These are phyloP conservation scores for Thomomys bottae DNA, from an alignment of 2,113 vertebrate genomes.

Conservation along the genomic window DNA sequence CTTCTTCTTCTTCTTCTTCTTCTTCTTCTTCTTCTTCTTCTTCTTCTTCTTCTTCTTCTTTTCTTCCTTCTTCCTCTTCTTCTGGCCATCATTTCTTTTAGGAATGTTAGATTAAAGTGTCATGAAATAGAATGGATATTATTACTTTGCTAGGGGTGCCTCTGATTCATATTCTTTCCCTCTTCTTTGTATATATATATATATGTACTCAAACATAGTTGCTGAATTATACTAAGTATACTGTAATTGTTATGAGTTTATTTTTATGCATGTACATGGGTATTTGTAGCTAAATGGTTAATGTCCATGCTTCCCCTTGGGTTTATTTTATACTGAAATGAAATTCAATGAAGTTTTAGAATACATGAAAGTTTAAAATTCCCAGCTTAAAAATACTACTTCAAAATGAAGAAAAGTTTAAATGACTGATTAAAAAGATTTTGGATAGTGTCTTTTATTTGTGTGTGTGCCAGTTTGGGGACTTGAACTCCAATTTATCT, in stretches of 20 bases:
- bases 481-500: too few species aligned
- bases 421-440: constrained; percentile 11
- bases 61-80: too few species aligned
- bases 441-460: constrained; percentile 5
- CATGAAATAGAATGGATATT: background rate
- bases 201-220: background rate
- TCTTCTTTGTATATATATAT: constrained; percentile 31
- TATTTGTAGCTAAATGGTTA: background rate
- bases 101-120: constrained; percentile 1
- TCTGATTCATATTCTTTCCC: constrained; percentile 26
- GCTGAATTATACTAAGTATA: background rate
- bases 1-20: too few species aligned
- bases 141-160: background rate
- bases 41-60: too few species aligned
- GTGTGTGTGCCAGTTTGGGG: too few species aligned
- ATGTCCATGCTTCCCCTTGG: background rate
- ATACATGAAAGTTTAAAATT: constrained; percentile 10
- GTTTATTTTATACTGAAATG: background rate
- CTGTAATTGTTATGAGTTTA: constrained; percentile 27
- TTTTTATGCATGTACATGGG: background rate
- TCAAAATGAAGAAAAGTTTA: constrained; percentile 22
- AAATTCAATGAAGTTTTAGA: constrained; percentile 11
- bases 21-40: too few species aligned
- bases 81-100: background rate
- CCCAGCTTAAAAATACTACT: background rate